These are phyloP conservation scores for Festucalex cinctus DNA, from an alignment of 2,113 vertebrate species.

Conservation along the genomic window DNA sequence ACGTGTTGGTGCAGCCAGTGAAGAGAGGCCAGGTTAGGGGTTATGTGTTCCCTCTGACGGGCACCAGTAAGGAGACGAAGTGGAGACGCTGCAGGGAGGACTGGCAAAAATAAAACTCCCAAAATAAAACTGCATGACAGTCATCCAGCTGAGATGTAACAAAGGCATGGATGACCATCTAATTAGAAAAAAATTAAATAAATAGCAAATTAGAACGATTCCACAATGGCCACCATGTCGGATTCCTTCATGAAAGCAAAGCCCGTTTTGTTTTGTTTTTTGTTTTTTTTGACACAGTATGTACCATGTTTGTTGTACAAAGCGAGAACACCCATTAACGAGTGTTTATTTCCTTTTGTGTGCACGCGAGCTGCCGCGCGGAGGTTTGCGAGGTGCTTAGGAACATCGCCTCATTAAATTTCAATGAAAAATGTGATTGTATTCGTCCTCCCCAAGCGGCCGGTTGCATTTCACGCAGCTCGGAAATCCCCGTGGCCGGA, in stretches of 20 bases:
- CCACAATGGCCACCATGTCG: neutral
- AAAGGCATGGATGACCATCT: too few relatives aligned
- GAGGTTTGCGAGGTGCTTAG: neutral
- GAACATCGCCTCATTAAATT: constrained; percentile 23
- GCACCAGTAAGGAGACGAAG: too few relatives aligned
- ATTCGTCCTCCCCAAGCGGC: neutral
- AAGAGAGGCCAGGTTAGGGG: too few relatives aligned
- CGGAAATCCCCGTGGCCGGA: constrained; percentile 11
- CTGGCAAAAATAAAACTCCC: too few relatives aligned
- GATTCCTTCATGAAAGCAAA: neutral
- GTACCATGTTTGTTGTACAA: neutral
- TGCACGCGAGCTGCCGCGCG: neutral
- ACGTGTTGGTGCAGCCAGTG: too few relatives aligned
- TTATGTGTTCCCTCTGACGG: too few relatives aligned
- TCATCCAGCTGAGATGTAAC: too few relatives aligned
- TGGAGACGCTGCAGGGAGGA: too few relatives aligned
- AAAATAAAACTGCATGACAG: too few relatives aligned
- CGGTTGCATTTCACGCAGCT: neutral
- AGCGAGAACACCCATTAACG: neutral
- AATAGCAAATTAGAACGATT: neutral
- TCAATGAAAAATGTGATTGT: constrained; percentile 10
- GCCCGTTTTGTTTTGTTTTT: neutral
- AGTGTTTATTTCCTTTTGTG: neutral
- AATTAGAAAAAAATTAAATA: neutral
- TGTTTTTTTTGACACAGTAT: neutral